Conservation (phyloP, 2,797 vertebrate species). For the Jordanella pulchra region DNA sequence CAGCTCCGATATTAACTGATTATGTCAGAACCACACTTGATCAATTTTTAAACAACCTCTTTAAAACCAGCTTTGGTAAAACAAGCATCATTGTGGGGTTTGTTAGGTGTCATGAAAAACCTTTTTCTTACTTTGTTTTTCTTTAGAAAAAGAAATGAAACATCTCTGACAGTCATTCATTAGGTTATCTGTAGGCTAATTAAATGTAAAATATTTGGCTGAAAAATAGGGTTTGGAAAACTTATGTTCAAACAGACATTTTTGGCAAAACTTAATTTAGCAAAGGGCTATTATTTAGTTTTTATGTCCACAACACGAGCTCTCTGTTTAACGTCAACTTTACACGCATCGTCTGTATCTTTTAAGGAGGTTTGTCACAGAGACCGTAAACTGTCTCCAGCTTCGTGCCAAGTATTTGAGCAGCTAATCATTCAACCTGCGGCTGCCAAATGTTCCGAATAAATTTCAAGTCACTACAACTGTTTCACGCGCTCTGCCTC, state of each 20-base stretch:
- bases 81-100: neutral
- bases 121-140: no score
- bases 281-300: no score
- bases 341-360: neutral
- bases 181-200: neutral
- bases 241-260: neutral
- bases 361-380: neutral
- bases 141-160: neutral
- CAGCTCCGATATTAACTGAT: neutral
- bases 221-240: neutral
- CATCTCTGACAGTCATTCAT: neutral
- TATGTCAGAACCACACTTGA: neutral
- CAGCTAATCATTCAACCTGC: neutral
- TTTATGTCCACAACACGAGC: neutral
- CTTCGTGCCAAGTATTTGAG: neutral
- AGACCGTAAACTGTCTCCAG: neutral
- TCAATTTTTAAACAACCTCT: neutral
- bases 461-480: constrained; percentile 28
- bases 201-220: neutral
- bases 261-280: neutral
- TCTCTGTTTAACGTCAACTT: no score
- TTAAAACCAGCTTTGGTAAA: neutral
- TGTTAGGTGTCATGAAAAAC: no score
- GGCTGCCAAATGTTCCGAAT: neutral
- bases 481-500: neutral